Evolutionary conservation across 2,888 invertebrate species (phyloP).

Genomic region (Malthinus flaveolus): DNA sequence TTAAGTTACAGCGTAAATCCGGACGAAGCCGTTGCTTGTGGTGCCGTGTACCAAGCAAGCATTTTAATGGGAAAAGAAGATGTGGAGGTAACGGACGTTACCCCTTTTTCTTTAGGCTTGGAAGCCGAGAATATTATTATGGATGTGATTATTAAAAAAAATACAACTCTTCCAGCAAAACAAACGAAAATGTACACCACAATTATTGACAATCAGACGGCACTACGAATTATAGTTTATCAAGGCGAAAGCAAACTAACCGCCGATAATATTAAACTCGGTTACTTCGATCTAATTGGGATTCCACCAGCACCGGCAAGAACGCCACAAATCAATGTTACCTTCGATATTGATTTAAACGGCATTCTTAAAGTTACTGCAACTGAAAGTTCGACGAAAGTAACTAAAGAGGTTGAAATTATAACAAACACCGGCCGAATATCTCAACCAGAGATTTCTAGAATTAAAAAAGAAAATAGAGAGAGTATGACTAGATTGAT

Average conservation of each 20-base stretch:
- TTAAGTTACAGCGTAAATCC: conserved; percentile 24
- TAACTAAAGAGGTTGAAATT: conserved; percentile 9
- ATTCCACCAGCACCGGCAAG: conserved; percentile 21
- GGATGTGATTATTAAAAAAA: conserved; percentile 24
- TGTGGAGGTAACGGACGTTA: conserved; percentile 22
- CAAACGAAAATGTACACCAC: conserved; percentile 23
- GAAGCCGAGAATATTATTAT: conserved; percentile 22
- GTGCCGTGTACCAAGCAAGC: conserved; percentile 29
- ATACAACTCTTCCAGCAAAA: conserved; percentile 20
- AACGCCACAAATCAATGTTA: conserved; percentile 17
- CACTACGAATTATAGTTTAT: conserved; percentile 24
- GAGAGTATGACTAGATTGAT: not conserved
- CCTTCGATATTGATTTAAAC: conserved; percentile 23
- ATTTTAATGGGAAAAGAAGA: conserved; percentile 19
- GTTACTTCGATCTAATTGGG: conserved; percentile 23
- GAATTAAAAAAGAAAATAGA: conserved; percentile 8
- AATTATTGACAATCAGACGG: conserved; percentile 18
- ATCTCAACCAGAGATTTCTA: not conserved
- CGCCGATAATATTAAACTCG: conserved; percentile 22
- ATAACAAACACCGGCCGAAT: conserved; percentile 11
- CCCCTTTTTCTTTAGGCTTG: conserved; percentile 27
- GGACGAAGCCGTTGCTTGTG: conserved; percentile 28
- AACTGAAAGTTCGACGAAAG: conserved; percentile 13
- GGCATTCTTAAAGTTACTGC: conserved; percentile 28
- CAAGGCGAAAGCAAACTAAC: conserved; percentile 27